Evolutionary conservation across 2,888 invertebrate species (phyloP).

Genomic region (Drosophila subquinaria): DNA sequence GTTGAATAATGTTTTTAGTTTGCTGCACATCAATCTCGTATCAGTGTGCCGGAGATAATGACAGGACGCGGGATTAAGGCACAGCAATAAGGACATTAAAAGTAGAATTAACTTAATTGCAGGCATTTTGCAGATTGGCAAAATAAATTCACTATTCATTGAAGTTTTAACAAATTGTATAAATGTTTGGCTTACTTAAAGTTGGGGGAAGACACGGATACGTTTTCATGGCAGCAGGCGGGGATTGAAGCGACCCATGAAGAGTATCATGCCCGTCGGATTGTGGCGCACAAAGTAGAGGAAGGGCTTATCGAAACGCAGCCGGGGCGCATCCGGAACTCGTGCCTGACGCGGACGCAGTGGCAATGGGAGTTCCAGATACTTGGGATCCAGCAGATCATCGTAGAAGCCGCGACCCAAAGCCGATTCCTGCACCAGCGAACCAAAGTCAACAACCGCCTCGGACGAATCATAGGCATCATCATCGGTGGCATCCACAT

Average conservation of each 20-base stretch:
- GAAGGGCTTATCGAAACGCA: slow-evolving; percentile 95
- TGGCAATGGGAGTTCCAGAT: slow-evolving; percentile 88
- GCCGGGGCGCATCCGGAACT: slow-evolving; percentile 89
- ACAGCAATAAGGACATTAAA: slow-evolving; percentile 74
- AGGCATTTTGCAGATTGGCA: slow-evolving; percentile 46
- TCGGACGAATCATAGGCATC: slow-evolving; percentile 81
- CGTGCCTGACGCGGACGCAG: slow-evolving; percentile 90
- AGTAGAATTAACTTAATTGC: slow-evolving; percentile 67
- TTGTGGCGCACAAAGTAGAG: slow-evolving; percentile 95
- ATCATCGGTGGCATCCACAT: slow-evolving; percentile 78
- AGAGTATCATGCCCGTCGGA: slow-evolving; percentile 95
- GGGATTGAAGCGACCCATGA: slow-evolving; percentile 95
- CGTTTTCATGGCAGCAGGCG: slow-evolving; percentile 89
- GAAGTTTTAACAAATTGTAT: slow-evolving; percentile 48
- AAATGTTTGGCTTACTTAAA: slow-evolving; percentile 58
- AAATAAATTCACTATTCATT: slow-evolving; percentile 71
- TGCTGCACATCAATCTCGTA: slow-evolving; percentile 83
- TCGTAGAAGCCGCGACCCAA: slow-evolving; percentile 89
- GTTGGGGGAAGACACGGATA: not conserved
- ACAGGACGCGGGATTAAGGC: slow-evolving; percentile 82
- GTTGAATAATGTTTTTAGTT: slow-evolving; percentile 35
- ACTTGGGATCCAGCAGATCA: slow-evolving; percentile 87
- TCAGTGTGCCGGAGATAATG: slow-evolving; percentile 40
- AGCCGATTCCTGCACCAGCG: slow-evolving; percentile 87
- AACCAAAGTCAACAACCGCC: slow-evolving; percentile 82